Base-by-base conservation (phyloP, 2,113 vertebrate genomes). In the Microcebus griseorufus region DNA sequence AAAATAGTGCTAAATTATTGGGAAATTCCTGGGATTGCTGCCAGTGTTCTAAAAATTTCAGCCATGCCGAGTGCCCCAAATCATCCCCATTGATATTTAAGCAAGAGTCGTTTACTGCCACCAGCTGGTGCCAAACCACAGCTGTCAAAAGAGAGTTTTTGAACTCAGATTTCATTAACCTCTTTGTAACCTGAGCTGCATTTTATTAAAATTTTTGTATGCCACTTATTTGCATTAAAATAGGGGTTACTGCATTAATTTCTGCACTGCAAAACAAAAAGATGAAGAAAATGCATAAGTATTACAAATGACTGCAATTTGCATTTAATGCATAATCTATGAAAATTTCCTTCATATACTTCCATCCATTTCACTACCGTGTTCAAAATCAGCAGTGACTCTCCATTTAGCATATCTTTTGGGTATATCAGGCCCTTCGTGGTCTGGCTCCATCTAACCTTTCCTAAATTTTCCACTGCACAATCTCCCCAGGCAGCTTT, bases 151-250 rank as follows among this genome's bases (percentile, higher is more conserved):
- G n/a, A 76, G 34, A 34, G 18, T 20, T 91, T 79, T 87, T 45
- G 58, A 88, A 73, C 27, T 34, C 25, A 45, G 7, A 1, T 97
- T 95, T 89, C 22, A 65, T 84, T 93, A 88, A 70, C 42, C 53
- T 78, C n/a, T 73, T 25, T 29, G 9, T 45, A 70, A 81, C 32
- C 17, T 53, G 22, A 75, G 32, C 42, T 70, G 3, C 10, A 91
- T 85, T 76, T 96, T 65, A 83, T 80, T 90, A 58, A 75, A 88
- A 45, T 6, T 65, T 94, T 87, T 82, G 65, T 62, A 72, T 18
- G 29, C 17, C 5, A 20, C 16, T 91, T 94, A 58, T 62, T 90
- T 64, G 3, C 60, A 51, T 65, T 69, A 75, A 93, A 72, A 13
- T 70, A 37, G 22, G 29, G 29, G 32, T 72, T 93, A 60, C 20